phyloP scores from a whole-genome alignment of 2,888 invertebrate genomes.

The Stictocephala bisonia region DNA sequence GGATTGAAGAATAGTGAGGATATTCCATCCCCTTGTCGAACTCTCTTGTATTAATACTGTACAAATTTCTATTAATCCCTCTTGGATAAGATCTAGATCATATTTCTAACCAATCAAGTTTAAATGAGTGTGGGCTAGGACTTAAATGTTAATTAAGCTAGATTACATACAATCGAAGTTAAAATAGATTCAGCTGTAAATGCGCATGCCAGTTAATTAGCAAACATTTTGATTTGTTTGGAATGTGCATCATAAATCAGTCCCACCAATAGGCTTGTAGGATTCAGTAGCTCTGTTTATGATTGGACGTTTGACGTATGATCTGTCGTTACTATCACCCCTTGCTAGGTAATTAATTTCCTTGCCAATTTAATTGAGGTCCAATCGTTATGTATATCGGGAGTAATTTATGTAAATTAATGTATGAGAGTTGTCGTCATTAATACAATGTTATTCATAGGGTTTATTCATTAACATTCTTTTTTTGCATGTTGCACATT shows the following conservation, averaged over 20 bases:
- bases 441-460: conserved; percentile 39
- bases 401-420: conserved; percentile 39
- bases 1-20: no score
- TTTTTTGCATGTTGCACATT: conserved; percentile 33
- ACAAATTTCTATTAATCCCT: no score
- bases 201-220: neutral
- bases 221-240: no score
- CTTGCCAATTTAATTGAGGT: conserved; percentile 14
- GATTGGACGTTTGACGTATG: conserved; percentile 1
- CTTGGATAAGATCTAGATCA: no score
- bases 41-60: no score
- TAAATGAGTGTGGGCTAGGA: no score
- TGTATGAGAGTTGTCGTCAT: conserved; percentile 38
- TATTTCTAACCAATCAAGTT: no score
- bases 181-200: neutral
- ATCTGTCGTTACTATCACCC: conserved; percentile 20
- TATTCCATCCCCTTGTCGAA: no score
- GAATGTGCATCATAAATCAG: no score
- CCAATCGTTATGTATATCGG: conserved; percentile 27
- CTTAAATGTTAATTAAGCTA: no score
- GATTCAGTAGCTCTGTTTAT: conserved; percentile 28
- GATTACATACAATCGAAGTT: neutral
- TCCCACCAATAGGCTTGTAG: no score
- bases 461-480: conserved; percentile 40
- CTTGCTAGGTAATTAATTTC: neutral